Base-by-base conservation (phyloP, 2,797 vertebrate species). In the Gobio occitaniae region DNA sequence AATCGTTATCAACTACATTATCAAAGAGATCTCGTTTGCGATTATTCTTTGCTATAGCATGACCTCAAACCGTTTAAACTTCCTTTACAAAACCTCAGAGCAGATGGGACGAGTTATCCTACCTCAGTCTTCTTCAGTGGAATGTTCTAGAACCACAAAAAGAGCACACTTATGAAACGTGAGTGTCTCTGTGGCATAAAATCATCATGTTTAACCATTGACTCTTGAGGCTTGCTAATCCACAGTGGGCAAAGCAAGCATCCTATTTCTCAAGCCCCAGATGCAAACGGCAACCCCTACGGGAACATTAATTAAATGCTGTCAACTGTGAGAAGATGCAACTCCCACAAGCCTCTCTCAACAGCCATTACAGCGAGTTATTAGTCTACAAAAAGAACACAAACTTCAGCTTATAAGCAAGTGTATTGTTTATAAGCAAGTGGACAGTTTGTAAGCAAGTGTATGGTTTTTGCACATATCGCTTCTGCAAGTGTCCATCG, bases 241-340 rank as follows among this genome's bases (percentile, higher is more conserved):
- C 75, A 38, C 19, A 0, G 3, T 5, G 41, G 66, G 41, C 13
- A 56, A 59, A 47, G 7, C 32, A 44, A 5, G n/a, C 50, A 48
- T 70, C 75, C 15, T 84, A 16, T 68, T 56, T 52, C 65, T 44
- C n/a, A 74, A 47, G 63, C 41, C 79, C 48, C 82, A 66, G 63
- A 75, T 82, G 83, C 72, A 78, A 61, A 71, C 79, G 83, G 61
- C 15, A 21, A 25, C 38, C 15, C 25, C 75, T 38, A 44, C 0
- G 78, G 82, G 88, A 59, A 44, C 25, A 70, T 77, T 86, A 66
- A 89, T 89, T 87, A 87, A 86, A 82, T 69, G 68, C 59, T 17
- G 15, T 84, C 80, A 75, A 10, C 17, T 36, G 21, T 29, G 2
- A 69, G 70, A 77, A 68, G 44, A 79, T 50, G 80, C 75, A 65